A percentile compares a stretch with the other conserved stretches of the same genome.
Evolutionary conservation across 92 coral and sea anemone species (phyloP).

Genomic region (Paramuricea clavata): DNA sequence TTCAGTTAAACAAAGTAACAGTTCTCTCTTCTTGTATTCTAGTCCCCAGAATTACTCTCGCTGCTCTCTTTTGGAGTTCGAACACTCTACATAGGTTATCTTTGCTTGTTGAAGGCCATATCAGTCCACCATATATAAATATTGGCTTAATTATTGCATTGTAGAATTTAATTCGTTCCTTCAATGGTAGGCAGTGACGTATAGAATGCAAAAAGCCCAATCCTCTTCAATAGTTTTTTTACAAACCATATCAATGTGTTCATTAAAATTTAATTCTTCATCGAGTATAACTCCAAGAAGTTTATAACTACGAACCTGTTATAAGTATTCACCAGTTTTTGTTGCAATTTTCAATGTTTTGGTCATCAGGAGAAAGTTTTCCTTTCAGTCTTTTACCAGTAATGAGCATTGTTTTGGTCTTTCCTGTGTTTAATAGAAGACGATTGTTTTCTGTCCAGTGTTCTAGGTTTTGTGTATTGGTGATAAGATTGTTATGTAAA

Average conservation of each 20-base stretch:
- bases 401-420: conserved; percentile 47
- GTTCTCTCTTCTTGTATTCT: conserved; percentile 55
- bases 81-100: background rate
- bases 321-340: background rate
- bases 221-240: conserved; percentile 40
- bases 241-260: conserved; percentile 27
- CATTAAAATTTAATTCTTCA: conserved; percentile 36
- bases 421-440: conserved; percentile 30
- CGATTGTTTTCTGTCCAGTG: conserved; percentile 53
- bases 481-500: conserved; percentile 18
- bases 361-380: conserved; percentile 14
- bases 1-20: background rate
- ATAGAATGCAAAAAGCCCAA: conserved; percentile 46
- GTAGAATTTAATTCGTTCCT: conserved; percentile 55
- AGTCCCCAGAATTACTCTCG: conserved; percentile 40
- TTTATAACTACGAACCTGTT: background rate
- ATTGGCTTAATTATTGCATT: conserved; percentile 46
- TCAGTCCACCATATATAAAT: conserved; percentile 42
- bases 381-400: conserved; percentile 54
- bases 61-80: conserved; percentile 44
- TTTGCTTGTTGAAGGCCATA: conserved; percentile 45
- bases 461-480: conserved; percentile 38
- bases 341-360: conserved; percentile 19
- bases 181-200: conserved; percentile 30
- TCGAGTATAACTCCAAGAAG: conserved; percentile 48